Percentiles rank a stretch among this genome's conserved stretches.
These are phyloP conservation scores for Leptura quadrifasciata DNA, from an alignment of 2,888 invertebrate genomes.

Conservation along the genomic window DNA sequence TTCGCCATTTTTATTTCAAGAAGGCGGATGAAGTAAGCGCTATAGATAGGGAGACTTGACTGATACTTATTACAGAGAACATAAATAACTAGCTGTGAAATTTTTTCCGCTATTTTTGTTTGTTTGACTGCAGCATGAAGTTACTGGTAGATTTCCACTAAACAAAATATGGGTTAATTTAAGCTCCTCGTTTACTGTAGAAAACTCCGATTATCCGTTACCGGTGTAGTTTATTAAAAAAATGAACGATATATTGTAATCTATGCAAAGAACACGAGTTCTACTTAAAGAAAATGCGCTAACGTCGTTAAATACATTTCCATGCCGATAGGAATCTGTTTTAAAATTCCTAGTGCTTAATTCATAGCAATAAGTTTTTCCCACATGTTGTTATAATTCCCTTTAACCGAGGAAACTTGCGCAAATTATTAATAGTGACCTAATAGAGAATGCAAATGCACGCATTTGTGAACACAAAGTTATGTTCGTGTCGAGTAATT, in stretches of 20 bases:
- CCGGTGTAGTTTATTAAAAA: slow-evolving; percentile 1
- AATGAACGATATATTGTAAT: neutral
- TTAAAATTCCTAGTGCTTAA: neutral
- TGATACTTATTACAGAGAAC: too few species aligned
- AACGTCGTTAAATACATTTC: slow-evolving; percentile 6
- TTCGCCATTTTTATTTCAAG: too few species aligned
- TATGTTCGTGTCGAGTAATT: slow-evolving; percentile 24
- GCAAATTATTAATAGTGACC: slow-evolving; percentile 23
- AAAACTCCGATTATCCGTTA: neutral
- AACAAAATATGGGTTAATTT: too few species aligned
- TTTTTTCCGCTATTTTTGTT: too few species aligned
- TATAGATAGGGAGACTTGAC: too few species aligned
- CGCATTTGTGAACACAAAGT: slow-evolving; percentile 19
- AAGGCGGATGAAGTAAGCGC: too few species aligned
- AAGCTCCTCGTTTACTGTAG: neutral
- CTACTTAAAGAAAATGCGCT: neutral
- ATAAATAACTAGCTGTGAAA: too few species aligned
- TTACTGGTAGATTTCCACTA: too few species aligned
- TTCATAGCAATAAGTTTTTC: neutral
- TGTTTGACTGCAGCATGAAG: too few species aligned
- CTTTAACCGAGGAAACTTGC: slow-evolving; percentile 11
- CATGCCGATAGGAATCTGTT: slow-evolving; percentile 5
- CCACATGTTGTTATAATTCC: slow-evolving; percentile 9
- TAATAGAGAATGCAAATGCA: slow-evolving; percentile 31
- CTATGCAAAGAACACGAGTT: neutral